Evolutionary conservation across 2,888 invertebrate species (phyloP).

Genomic region (Pterostichus madidus): DNA sequence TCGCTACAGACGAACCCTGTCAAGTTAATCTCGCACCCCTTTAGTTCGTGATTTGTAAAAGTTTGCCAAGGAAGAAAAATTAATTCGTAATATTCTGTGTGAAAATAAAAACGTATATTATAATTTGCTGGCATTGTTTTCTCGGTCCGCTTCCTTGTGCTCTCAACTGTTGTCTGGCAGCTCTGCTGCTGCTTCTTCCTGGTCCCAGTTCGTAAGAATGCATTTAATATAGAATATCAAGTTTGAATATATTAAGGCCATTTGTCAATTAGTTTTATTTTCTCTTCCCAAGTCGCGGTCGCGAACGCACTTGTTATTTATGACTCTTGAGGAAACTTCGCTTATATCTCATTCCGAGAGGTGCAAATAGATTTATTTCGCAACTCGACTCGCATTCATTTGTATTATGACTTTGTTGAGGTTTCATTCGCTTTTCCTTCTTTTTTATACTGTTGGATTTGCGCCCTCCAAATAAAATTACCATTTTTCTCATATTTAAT

Average conservation of each 20-base stretch:
- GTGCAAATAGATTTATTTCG: conserved; percentile 66
- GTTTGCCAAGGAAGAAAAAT: background rate
- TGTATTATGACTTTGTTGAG: conserved; percentile 55
- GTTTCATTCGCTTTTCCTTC: conserved; percentile 14
- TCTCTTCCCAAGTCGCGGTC: conserved; percentile 57
- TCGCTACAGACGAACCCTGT: too few species aligned
- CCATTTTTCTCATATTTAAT: conserved; percentile 44
- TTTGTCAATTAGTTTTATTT: conserved; percentile 67
- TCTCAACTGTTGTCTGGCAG: conserved; percentile 18
- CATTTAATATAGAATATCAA: conserved; percentile 64
- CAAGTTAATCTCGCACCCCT: too few species aligned
- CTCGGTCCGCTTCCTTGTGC: background rate
- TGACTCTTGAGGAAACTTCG: conserved; percentile 66
- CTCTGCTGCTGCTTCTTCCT: background rate
- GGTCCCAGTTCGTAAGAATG: conserved; percentile 46
- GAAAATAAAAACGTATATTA: conserved; percentile 2
- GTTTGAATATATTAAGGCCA: conserved; percentile 65
- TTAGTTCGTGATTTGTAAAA: background rate
- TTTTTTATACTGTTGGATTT: conserved; percentile 17
- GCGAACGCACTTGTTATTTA: conserved; percentile 63
- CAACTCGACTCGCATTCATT: conserved; percentile 48
- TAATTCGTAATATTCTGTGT: background rate
- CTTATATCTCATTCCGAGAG: conserved; percentile 67
- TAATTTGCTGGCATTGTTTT: conserved; percentile 7
- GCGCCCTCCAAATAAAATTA: conserved; percentile 44